Evolutionary conservation across 1,140 invertebrate species (phyloP), one percentile per base, ranked within the genome.

Genomic region (Asbolus verrucosus): DNA sequence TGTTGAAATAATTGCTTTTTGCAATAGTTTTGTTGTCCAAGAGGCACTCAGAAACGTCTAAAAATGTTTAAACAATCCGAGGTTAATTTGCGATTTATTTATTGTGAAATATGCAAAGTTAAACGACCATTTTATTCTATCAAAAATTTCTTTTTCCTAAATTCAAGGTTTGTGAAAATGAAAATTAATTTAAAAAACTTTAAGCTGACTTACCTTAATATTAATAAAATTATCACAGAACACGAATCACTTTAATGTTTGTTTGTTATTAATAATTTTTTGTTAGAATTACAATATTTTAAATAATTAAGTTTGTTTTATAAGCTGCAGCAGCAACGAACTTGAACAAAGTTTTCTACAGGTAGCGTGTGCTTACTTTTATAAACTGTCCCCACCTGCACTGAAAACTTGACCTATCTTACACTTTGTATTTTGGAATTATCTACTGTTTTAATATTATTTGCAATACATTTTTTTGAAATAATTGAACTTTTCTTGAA

Each of bases 391-490:
- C 61, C 61, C 61, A 63, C 61, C 61, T 63, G 61, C 13, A 15
- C 39, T n/a, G 6, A 21, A 18, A 63, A 63, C 61, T 63, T 63
- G 61, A 63, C 61, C 61, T 62, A 63, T 63, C 61, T 63, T 41
- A 54, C 46, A 18, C n/a, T n/a, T n/a, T 24, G 1, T 54, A 27
- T 54, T 54, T 54, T 27, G 21, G 33, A 36, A 2, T 36, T 36
- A n/a, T n/a, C n/a, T n/a, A n/a, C n/a, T n/a, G n/a, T n/a, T n/a
- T n/a, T n/a, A n/a, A n/a, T n/a, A n/a, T n/a, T n/a, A n/a, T n/a
- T n/a, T n/a, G n/a, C n/a, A n/a, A n/a, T n/a, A n/a, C n/a, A n/a
- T n/a, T n/a, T n/a, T n/a, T n/a, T n/a, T n/a, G n/a, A n/a, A n/a
- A n/a, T n/a, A n/a, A n/a, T n/a, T n/a, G n/a, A n/a, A n/a, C n/a